A percentile compares a stretch with the other conserved stretches of the same genome.
These are phyloP conservation scores for Scolopax bukidnonensis DNA, from an alignment of 2,797 vertebrate species.

Conservation along the genomic window DNA sequence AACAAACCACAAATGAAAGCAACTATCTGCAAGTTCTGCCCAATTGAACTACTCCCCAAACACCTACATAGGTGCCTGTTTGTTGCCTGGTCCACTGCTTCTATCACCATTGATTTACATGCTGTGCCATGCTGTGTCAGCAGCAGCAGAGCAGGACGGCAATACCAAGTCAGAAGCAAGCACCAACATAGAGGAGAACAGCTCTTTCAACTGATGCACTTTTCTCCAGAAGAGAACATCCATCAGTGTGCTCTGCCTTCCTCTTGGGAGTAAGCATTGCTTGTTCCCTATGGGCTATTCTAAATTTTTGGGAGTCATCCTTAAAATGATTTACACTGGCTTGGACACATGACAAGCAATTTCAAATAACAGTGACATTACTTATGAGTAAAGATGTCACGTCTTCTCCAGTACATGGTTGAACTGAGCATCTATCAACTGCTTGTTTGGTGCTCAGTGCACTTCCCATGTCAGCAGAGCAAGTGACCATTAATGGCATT, in stretches of 20 bases:
- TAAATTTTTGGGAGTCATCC: neutral
- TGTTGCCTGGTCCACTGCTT: neutral
- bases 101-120: neutral
- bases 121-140: accelerated
- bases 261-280: neutral
- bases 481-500: neutral
- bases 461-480: neutral
- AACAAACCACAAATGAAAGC: neutral
- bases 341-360: neutral
- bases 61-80: neutral
- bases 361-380: neutral
- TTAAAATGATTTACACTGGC: neutral
- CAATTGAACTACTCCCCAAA: neutral
- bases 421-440: neutral
- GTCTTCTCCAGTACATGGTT: neutral
- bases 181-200: neutral
- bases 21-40: neutral
- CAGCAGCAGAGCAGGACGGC: neutral
- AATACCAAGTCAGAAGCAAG: neutral
- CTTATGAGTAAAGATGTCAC: neutral
- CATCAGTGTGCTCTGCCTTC: neutral
- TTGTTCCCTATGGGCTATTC: neutral
- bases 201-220: neutral
- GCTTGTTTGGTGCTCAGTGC: neutral
- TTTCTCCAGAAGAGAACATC: neutral